Evolutionary conservation across 2,113 vertebrate genomes (phyloP), one percentile per base, ranked within the genome.

Genomic region (Raja brachyura): DNA sequence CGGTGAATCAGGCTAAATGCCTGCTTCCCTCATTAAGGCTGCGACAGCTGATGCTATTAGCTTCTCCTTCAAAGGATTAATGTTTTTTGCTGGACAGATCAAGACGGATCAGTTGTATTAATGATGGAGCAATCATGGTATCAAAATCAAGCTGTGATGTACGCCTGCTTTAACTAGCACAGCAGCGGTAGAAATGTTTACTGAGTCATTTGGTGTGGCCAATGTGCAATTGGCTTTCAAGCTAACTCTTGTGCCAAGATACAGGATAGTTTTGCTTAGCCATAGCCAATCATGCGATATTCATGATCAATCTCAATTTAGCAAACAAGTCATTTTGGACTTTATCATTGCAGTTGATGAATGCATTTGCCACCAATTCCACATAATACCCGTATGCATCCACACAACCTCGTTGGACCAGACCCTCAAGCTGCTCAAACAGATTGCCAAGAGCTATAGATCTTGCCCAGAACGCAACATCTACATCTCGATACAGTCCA

Each of bases 41-140:
- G 63, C 33, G 61, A 68, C 86, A 90, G 86, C 63, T 68, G 86
- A 90, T 90, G 31, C 63, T 20, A 39, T 90, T 90, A 68, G 61
- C 86, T 39, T 86, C 13, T 86, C 56, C 83, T 86, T 86, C 63
- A 68, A 90, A 5, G 85, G 28, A 33, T 22, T 68, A n/a, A 18
- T 68, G 86, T 33, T 68, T 68, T 90, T 39, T 13, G 68, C n/a
- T 39, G 18, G 66, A 90, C 86, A 90, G 18, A 14, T 70, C 86
- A 68, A 70, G 86, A 70, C 6, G 22, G 63, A 90, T 18, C n/a
- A 39, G 63, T 70, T 90, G 61, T 31, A 68, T 22, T 68, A 90
- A 5, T 66, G 31, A n/a, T 39, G 31, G 5, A 68, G 31, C 31
- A 14, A 85, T 85, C 54, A 85, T 28, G 54, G 22, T 59, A 85